Percentiles rank a stretch among this genome's conserved stretches.
Conservation (phyloP, 2,888 invertebrate genomes). For the Acronicta psi region DNA sequence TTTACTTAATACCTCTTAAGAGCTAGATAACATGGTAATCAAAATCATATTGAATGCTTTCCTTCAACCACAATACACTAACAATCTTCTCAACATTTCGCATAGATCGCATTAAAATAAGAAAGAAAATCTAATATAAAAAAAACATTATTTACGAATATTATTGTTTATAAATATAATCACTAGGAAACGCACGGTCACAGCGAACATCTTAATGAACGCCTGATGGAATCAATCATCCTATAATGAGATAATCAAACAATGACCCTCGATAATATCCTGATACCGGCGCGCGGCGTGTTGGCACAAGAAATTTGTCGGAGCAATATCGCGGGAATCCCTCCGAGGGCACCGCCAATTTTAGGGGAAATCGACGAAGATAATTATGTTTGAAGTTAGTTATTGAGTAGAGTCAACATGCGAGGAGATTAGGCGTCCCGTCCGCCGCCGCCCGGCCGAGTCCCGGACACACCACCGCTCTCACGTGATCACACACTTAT, state of each 20-base stretch:
- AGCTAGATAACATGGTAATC: conserved; percentile 55
- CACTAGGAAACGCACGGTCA: conserved; percentile 38
- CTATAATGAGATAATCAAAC: conserved; percentile 87
- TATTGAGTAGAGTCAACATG: conserved; percentile 86
- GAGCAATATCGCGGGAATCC: conserved; percentile 79
- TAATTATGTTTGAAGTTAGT: conserved; percentile 89
- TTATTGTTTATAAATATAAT: conserved; percentile 54
- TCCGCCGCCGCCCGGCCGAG: conserved; percentile 15
- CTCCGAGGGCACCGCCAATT: conserved; percentile 83
- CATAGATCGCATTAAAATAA: not conserved
- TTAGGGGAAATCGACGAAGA: conserved; percentile 86
- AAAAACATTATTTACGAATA: conserved; percentile 33
- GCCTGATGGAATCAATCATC: conserved; percentile 84
- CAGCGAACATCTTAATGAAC: conserved; percentile 67
- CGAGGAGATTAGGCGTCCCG: conserved; percentile 72
- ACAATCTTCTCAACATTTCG: no score
- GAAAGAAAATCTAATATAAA: not conserved
- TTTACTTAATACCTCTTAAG: conserved; percentile 60
- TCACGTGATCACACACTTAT: conserved; percentile 37
- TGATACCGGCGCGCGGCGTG: conserved; percentile 69
- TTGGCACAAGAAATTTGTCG: conserved; percentile 88
- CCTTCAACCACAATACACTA: not conserved
- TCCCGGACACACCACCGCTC: conserved; percentile 15
- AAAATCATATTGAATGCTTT: conserved; percentile 36
- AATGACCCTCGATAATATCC: conserved; percentile 84